Percentiles rank a stretch among this genome's conserved stretches.
Conservation (phyloP, 2,113 vertebrate species). For the Microcebus jonahi region DNA sequence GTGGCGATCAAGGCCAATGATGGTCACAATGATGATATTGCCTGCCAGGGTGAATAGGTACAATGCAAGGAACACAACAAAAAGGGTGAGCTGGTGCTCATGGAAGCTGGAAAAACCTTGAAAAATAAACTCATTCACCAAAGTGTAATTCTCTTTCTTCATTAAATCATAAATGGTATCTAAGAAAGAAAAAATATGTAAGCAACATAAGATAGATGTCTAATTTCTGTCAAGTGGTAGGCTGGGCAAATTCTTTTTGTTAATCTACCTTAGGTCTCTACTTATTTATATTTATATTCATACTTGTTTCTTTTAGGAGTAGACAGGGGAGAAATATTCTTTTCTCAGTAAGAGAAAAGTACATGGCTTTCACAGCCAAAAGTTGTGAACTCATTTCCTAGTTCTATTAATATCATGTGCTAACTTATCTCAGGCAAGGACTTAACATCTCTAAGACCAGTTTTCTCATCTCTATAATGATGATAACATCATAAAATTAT, state of each 20-base stretch:
- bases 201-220: neutral
- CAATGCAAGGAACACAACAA: slow-evolving; percentile 41
- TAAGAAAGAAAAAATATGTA: neutral
- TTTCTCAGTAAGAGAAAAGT: neutral
- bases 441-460: neutral
- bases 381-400: neutral
- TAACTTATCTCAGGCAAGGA: neutral
- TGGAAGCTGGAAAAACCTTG: slow-evolving; percentile 64
- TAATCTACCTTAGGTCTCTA: neutral
- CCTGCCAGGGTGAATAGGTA: slow-evolving; percentile 55
- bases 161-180: neutral
- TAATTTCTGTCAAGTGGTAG: neutral
- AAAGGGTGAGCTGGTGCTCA: slow-evolving; percentile 50
- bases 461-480: neutral
- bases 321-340: neutral
- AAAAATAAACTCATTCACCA: slow-evolving; percentile 53
- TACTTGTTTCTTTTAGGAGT: neutral
- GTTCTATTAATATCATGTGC: neutral
- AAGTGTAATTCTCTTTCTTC: slow-evolving; percentile 61
- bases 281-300: neutral
- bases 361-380: neutral
- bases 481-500: neutral
- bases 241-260: neutral
- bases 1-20: slow-evolving; percentile 5
- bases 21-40: slow-evolving; percentile 42